Evolutionary conservation across 92 coral and sea anemone species (phyloP), one percentile per base, ranked within the genome.

Genomic region (Virgularia gustaviana): DNA sequence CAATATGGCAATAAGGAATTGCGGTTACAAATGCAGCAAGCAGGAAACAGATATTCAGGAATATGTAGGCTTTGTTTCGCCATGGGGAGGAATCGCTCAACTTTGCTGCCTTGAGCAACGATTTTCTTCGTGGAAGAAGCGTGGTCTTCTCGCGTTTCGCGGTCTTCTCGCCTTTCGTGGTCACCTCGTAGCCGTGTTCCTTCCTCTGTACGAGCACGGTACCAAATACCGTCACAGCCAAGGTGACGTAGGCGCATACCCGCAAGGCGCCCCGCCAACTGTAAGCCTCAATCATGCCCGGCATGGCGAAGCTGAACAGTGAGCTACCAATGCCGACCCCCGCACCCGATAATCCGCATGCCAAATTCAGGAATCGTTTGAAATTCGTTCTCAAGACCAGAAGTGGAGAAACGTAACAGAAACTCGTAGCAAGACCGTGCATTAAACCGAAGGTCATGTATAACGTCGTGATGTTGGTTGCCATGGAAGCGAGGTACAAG

Each of bases 301-400:
- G 89, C 10, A 79, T 59, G 9, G 85, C 36, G 39, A 89, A 51
- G 45, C 81, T 85, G 34, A 84, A 49, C 1, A 83, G 43, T 42
- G 83, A 37, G 3, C 94, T 86, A 11, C 99, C 99, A 9, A 82
- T 81, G 11, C 96, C 99, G 1, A 77, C 82, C 16, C 96, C 99
- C 1, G 94, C 85, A 22, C 77, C 54, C 1, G 83, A 86, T 53
- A 94, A 79, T 0, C 96, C 96, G 72, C 63, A 87, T 27, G 99
- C 92, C 61, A 86, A 36, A 22, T 89, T 85, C 51, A 86, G 74
- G 52, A 85, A 88, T 59, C 81, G 89, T 57, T 78, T 79, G 71
- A 94, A 94, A 65, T 89, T 87, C 70, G 75, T 53, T 9, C 78
- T 75, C 29, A 94, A 76, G 33, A 81, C 77, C 28, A 85, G 67